Base-by-base conservation (phyloP, 2,113 vertebrate genomes). In the Condylura cristata region DNA sequence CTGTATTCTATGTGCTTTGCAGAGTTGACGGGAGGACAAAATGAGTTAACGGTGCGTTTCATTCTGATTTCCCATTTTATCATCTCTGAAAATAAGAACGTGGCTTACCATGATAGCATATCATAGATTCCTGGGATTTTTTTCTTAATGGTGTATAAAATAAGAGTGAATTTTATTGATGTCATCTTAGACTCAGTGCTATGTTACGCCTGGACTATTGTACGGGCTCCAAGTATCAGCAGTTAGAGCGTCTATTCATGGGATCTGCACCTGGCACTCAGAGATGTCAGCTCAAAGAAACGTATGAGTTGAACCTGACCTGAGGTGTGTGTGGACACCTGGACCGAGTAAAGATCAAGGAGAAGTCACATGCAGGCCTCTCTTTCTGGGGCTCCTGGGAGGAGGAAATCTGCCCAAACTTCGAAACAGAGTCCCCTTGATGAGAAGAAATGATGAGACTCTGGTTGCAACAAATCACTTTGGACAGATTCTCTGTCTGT, bases 111-210 rank as follows among this genome's bases (percentile, higher is more conserved):
- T 32, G 74, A 83, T 32, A 30, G 44, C 39, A 13, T n/a, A 86
- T 39, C 70, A 34, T 32, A 82, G 44, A 39, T 75, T 46, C 18
- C 7, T 41, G 51, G 32, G 68, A 37, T 8, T 37, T 26, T 68
- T 66, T 46, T 9, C 60, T 71, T 70, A 44, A 56, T 37, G 11
- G 37, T 58, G 9, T 75, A 46, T 83, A 72, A 90, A 84, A 48
- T 70, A 56, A 65, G 86, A 86, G 39, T 66, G 10, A 83, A 68
- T 86, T 46, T 79, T 51, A 86, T 65, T 89, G 68, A 65, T 68
- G 84, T 46, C 48, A 32, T 84, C 65, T 95, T 80, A 91, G 58
- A 63, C 60, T 60, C 74, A 56, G 65, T 75, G 80, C 89, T 56
- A 30, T 2, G 63, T 28, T 66, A 65, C 7, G 10, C 11, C 51